phyloP scores from a whole-genome alignment of 2,888 invertebrate genomes.

The Phragmatobia fuliginosa region DNA sequence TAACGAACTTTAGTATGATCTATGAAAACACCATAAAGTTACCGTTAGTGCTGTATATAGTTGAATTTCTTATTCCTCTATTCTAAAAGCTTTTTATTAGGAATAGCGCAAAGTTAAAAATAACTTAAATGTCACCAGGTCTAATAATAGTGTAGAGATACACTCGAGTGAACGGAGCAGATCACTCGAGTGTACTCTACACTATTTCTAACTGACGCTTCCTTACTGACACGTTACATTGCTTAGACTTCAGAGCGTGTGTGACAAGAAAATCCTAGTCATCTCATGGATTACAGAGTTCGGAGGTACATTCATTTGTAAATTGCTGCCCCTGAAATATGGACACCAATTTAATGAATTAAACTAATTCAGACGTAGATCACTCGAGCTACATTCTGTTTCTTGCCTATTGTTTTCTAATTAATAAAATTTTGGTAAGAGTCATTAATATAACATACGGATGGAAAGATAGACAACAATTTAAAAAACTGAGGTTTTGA shows the following conservation, averaged over 20 bases:
- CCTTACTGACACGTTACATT: not conserved
- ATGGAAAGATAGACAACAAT: no score
- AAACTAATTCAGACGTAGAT: not conserved
- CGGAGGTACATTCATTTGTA: constrained; percentile 4
- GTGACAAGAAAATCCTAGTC: not conserved
- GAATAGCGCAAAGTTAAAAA: not conserved
- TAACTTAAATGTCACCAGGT: not conserved
- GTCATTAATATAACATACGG: no score
- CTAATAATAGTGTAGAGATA: not conserved
- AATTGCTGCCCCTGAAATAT: not conserved
- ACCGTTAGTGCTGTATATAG: no score
- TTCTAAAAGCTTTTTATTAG: not conserved
- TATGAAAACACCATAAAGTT: no score
- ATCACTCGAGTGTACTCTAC: no score
- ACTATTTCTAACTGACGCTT: no score
- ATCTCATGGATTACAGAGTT: not conserved
- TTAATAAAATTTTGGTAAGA: no score
- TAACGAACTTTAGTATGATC: no score
- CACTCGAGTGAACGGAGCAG: not conserved
- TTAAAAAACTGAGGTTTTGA: no score
- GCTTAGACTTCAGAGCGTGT: not conserved
- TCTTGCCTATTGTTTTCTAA: no score
- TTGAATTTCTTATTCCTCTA: not conserved
- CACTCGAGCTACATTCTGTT: no score
- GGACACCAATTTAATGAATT: constrained; percentile 2